Conservation (phyloP, 2,888 invertebrate species). For the Drosophila formosana region DNA sequence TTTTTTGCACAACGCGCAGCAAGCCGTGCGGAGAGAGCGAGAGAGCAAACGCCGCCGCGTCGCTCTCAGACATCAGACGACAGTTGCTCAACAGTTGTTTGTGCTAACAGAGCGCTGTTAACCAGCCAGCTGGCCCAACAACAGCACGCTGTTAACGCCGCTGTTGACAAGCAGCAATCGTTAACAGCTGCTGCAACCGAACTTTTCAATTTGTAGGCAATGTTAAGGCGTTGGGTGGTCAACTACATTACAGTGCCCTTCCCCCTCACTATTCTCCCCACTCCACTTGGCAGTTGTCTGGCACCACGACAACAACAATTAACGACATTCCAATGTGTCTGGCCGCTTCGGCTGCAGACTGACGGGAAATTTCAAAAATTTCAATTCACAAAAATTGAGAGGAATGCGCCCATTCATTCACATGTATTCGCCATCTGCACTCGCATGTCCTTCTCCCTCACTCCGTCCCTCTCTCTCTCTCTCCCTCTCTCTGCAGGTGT, state of each 20-base stretch:
- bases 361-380: slow-evolving; percentile 81
- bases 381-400: slow-evolving; percentile 78
- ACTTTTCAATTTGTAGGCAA: background rate
- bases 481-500: slow-evolving; percentile 21
- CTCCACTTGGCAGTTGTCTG: slow-evolving; percentile 29
- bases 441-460: slow-evolving; percentile 33
- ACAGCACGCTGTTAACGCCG: slow-evolving; percentile 18
- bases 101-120: slow-evolving; percentile 58
- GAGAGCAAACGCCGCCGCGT: slow-evolving; percentile 43
- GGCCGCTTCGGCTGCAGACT: slow-evolving; percentile 62
- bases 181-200: background rate
- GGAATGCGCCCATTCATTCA: slow-evolving; percentile 66
- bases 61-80: slow-evolving; percentile 38
- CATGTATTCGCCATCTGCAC: slow-evolving; percentile 28
- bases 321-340: slow-evolving; percentile 77
- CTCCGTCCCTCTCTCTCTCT: slow-evolving; percentile 4
- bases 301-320: slow-evolving; percentile 64
- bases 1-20: slow-evolving; percentile 48
- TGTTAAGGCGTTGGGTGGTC: slow-evolving; percentile 5
- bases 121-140: slow-evolving; percentile 22
- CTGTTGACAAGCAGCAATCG: slow-evolving; percentile 13
- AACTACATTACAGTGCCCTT: background rate
- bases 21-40: slow-evolving; percentile 22
- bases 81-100: slow-evolving; percentile 64
- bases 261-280: background rate